Base-by-base conservation (phyloP, 2,888 invertebrate species). In the Incurvaria masculella region DNA sequence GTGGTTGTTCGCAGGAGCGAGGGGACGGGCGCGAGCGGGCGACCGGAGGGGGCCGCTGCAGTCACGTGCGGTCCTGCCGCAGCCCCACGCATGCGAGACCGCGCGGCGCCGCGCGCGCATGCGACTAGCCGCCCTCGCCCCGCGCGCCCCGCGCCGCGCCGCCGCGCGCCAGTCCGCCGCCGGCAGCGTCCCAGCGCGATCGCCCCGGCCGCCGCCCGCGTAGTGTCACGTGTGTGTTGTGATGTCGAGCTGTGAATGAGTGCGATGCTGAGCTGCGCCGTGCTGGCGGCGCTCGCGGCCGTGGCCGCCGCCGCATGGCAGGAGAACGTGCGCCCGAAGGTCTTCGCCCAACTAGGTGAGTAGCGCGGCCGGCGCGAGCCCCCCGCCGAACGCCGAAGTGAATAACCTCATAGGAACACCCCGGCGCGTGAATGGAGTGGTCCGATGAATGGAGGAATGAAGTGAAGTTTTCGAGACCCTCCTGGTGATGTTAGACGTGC, bases 321-420 rank as follows among this genome's bases (percentile, higher is more conserved):
- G 85, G 92, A 92, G 79, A 92, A 92, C 79, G 87, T 91, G 73
- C 84, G 91, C 80, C 92, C 92, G 66, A 92, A 92, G 85, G 89
- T 92, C 86, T 91, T 89, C 83, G 91, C 91, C 71, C 89, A 91
- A 85, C 82, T 91, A 85, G 92, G 92, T 92, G 75, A 88, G 91
- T 85, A 56, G n/a, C n/a, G n/a, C n/a, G n/a, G n/a, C n/a, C n/a
- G n/a, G n/a, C n/a, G n/a, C n/a, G n/a, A n/a, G n/a, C n/a, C n/a
- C n/a, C n/a, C n/a, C n/a, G n/a, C n/a, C n/a, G n/a, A n/a, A n/a
- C n/a, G n/a, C n/a, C n/a, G n/a, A n/a, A n/a, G n/a, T n/a, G n/a
- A n/a, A n/a, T n/a, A n/a, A n/a, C n/a, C n/a, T n/a, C n/a, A n/a
- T n/a, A n/a, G n/a, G n/a, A n/a, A n/a, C n/a, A n/a, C n/a, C n/a